phyloP scores from a whole-genome alignment of 2,113 vertebrate species.

The Anas platyrhynchos region DNA sequence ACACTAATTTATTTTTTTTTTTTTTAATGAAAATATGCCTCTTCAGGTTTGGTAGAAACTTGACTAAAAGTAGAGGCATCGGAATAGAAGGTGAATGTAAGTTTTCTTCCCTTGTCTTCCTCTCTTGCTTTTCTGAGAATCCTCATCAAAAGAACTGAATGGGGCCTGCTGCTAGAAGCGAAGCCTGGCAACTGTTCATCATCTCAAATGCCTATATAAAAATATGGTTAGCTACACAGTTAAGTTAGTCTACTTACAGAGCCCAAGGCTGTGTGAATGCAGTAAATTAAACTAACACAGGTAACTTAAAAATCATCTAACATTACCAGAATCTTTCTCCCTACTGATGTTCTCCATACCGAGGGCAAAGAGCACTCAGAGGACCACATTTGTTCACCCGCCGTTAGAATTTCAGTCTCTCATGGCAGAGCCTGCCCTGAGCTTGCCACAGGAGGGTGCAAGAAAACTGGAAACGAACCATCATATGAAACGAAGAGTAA shows the following conservation, averaged over 20 bases:
- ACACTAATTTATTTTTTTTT: not conserved
- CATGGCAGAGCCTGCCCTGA: not conserved
- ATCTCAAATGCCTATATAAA: slow-evolving; percentile 2
- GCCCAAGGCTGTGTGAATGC: slow-evolving; percentile 17
- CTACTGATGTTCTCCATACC: not conserved
- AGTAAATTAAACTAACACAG: slow-evolving; percentile 17
- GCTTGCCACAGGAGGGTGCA: not conserved
- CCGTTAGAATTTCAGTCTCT: not conserved
- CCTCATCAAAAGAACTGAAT: not conserved
- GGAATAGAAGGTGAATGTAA: not conserved
- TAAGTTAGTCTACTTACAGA: slow-evolving; percentile 5
- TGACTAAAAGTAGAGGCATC: slow-evolving; percentile 46
- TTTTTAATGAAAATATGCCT: not conserved
- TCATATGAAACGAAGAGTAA: not conserved
- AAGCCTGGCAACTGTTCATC: not conserved
- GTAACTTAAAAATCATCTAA: not conserved
- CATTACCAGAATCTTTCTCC: not conserved
- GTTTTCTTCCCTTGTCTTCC: not conserved
- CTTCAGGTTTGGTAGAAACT: slow-evolving; percentile 20
- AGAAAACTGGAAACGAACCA: not conserved
- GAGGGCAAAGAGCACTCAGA: not conserved
- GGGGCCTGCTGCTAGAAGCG: not conserved
- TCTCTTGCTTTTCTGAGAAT: not conserved
- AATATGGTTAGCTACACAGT: slow-evolving; percentile 5
- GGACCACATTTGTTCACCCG: not conserved